Percentiles rank a stretch among this genome's conserved stretches.
These are phyloP conservation scores for Bradypus variegatus DNA, from an alignment of 2,797 vertebrate species.

Conservation along the genomic window DNA sequence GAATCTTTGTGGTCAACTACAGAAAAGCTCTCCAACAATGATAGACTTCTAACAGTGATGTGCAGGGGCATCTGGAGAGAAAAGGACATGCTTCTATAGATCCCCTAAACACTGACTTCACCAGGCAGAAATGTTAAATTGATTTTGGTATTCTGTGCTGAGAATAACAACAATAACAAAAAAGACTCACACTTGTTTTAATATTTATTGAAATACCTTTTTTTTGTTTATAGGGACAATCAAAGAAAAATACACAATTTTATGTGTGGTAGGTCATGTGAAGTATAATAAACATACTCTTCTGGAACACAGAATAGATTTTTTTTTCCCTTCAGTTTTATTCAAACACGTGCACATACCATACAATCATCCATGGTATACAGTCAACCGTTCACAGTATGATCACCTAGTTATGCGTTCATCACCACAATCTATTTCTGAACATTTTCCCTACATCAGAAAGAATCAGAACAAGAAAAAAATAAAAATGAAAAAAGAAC, in stretches of 20 bases:
- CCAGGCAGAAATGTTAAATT: not conserved
- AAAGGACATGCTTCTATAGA: not conserved
- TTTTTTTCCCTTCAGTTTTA: no score
- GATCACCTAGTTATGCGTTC: no score
- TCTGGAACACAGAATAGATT: not conserved
- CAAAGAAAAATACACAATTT: slow-evolving; percentile 33
- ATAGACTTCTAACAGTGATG: not conserved
- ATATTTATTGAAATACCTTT: slow-evolving; percentile 64
- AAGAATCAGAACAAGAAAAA: no score
- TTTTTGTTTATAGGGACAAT: slow-evolving; percentile 41
- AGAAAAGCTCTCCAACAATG: slow-evolving; percentile 51
- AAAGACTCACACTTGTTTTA: not conserved
- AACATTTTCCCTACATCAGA: no score
- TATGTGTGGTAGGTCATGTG: not conserved
- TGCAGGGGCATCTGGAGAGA: not conserved
- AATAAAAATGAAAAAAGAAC: no score
- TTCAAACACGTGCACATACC: no score
- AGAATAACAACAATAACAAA: not conserved
- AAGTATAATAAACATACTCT: slow-evolving; percentile 22
- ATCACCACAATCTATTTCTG: no score
- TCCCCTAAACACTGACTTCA: not conserved
- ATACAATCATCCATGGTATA: no score
- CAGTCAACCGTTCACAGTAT: no score
- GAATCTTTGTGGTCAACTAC: slow-evolving; percentile 43
- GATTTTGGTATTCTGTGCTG: not conserved